Percentiles rank a stretch among this genome's conserved stretches.
Conservation (phyloP, 2,113 vertebrate species). For the Chascanopsetta lugubris region DNA sequence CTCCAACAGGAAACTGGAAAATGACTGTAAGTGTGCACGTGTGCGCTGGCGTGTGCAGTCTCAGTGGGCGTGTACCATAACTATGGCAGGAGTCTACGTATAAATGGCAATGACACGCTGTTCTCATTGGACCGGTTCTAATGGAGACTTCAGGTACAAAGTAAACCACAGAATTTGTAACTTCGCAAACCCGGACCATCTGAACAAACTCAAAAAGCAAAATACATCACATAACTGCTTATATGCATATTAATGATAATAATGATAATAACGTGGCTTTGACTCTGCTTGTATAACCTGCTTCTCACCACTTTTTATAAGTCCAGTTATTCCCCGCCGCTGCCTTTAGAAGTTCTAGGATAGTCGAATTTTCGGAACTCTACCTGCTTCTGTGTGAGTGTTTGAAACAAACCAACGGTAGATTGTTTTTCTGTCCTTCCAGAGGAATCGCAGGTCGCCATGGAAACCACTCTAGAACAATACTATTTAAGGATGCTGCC, state of each 20-base stretch:
- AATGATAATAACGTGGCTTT: conserved; percentile 62
- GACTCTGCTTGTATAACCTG: conserved; percentile 63
- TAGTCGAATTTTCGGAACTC: conserved; percentile 52
- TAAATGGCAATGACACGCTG: conserved; percentile 39
- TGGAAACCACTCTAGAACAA: conserved; percentile 29
- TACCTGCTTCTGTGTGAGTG: conserved; percentile 50
- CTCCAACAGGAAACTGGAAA: conserved; percentile 8
- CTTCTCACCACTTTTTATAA: conserved; percentile 74
- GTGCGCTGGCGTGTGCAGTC: conserved; percentile 26
- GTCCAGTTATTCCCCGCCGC: conserved; percentile 58
- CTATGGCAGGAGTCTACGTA: conserved; percentile 37
- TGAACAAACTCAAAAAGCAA: conserved; percentile 23
- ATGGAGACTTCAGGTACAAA: conserved; percentile 64
- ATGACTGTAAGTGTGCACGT: not conserved
- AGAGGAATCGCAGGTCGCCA: conserved; percentile 1
- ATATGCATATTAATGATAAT: too few relatives aligned
- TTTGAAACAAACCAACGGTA: conserved; percentile 33
- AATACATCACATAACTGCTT: conserved; percentile 48
- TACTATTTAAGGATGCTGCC: conserved; percentile 55
- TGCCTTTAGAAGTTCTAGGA: conserved; percentile 73
- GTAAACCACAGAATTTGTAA: conserved; percentile 50
- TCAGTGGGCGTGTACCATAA: conserved; percentile 35
- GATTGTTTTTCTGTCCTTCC: conserved; percentile 22
- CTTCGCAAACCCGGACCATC: conserved; percentile 38
- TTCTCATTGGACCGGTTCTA: conserved; percentile 51